Evolutionary conservation across 2,113 vertebrate species (phyloP).

Genomic region (Pithys albifrons): DNA sequence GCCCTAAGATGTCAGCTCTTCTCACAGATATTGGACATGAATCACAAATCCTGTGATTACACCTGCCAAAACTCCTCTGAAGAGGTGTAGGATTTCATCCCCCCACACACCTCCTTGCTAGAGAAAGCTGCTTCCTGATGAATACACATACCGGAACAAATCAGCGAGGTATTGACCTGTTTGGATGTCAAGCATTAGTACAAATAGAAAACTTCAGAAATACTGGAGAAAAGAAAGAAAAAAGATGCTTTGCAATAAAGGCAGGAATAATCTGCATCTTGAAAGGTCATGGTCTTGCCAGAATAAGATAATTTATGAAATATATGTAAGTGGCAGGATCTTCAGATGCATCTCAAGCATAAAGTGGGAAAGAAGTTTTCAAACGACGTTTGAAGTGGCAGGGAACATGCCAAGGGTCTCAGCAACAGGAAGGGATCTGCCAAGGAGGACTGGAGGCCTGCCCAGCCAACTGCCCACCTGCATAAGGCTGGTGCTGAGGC

Average conservation of each 20-base stretch:
- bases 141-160: conserved; percentile 22
- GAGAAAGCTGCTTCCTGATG: conserved; percentile 1
- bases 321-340: background rate
- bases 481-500: background rate
- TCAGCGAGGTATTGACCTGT: conserved; percentile 44
- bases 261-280: background rate
- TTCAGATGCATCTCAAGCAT: background rate
- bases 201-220: conserved; percentile 37
- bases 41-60: conserved; percentile 37
- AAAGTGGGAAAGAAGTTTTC: background rate
- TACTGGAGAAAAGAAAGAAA: background rate
- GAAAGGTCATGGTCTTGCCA: background rate
- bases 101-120: background rate
- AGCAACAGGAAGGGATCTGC: background rate
- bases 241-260: conserved; percentile 26
- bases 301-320: conserved; percentile 27
- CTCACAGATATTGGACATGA: conserved; percentile 27
- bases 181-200: conserved; percentile 47
- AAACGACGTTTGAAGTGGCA: background rate
- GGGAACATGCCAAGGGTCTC: background rate
- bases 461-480: rapidly evolving
- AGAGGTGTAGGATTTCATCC: background rate
- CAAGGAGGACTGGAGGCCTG: background rate
- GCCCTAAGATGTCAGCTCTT: conserved; percentile 25
- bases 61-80: conserved; percentile 12